Evolutionary conservation across 53 echinoderm and acorn worm genomes (phyloP).

Genomic region (Echinarachnius parma): DNA sequence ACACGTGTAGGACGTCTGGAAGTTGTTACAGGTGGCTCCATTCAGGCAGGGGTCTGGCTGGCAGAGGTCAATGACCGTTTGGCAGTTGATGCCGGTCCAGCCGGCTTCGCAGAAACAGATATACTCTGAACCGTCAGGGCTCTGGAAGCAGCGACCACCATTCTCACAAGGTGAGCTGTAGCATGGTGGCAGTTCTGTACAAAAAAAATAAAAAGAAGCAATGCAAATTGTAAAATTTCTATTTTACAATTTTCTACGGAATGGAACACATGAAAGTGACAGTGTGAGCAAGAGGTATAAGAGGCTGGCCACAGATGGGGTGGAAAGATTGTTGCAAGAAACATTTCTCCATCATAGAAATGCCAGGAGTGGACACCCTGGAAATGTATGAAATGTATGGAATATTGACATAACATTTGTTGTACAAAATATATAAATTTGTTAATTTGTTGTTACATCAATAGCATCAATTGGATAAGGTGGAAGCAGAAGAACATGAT

Average conservation of each 20-base stretch:
- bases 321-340: no score
- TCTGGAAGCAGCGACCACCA: constrained; percentile 46
- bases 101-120: constrained; percentile 54
- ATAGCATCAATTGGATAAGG: no score
- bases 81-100: constrained; percentile 58
- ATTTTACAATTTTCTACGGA: background rate
- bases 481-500: background rate
- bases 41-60: constrained; percentile 45
- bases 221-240: background rate
- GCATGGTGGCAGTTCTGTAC: constrained; percentile 35
- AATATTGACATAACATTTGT: no score
- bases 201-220: background rate
- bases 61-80: constrained; percentile 34
- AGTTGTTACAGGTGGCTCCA: constrained; percentile 49
- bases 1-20: constrained; percentile 43
- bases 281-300: no score
- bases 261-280: no score
- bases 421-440: no score
- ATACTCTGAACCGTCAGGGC: constrained; percentile 6
- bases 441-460: background rate
- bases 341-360: no score
- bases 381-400: no score
- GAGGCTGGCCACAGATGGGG: no score
- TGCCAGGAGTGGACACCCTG: no score
- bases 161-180: constrained; percentile 54